Conservation (phyloP, 2,888 invertebrate species). For the Synergus itoensis region DNA sequence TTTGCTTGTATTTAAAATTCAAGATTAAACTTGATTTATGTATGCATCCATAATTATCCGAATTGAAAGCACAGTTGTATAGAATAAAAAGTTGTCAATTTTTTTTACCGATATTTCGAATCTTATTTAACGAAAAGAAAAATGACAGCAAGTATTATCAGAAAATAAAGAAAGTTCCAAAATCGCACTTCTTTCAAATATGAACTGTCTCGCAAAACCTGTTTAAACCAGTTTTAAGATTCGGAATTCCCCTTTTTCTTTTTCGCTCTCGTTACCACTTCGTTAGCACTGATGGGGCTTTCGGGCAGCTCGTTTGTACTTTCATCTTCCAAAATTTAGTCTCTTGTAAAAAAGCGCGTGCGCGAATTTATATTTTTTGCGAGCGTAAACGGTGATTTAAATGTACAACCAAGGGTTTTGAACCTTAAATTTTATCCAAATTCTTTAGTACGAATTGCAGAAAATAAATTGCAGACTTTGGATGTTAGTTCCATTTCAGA, state of each 20-base stretch:
- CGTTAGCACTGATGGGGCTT: conserved; percentile 37
- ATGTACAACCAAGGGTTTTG: too few relatives aligned
- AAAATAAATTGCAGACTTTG: too few relatives aligned
- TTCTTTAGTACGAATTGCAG: too few relatives aligned
- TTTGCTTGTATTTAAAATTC: too few relatives aligned
- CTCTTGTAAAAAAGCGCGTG: background rate
- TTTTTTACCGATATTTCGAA: too few relatives aligned
- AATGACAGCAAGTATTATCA: background rate
- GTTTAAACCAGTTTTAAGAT: conserved; percentile 36
- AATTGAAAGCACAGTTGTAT: too few relatives aligned
- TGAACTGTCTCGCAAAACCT: conserved; percentile 34
- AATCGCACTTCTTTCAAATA: conserved; percentile 30
- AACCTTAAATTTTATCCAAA: too few relatives aligned
- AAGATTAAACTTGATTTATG: too few relatives aligned
- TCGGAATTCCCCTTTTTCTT: conserved; percentile 23
- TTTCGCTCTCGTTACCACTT: conserved; percentile 38
- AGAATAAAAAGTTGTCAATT: too few relatives aligned
- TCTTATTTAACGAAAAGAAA: background rate
- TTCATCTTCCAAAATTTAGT: conserved; percentile 5
- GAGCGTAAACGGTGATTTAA: too few relatives aligned
- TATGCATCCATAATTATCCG: too few relatives aligned
- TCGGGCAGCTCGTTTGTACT: conserved; percentile 34
- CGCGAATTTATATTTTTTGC: background rate
- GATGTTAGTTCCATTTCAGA: too few relatives aligned
- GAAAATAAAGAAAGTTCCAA: conserved; percentile 28